Base-by-base conservation (phyloP, 2,888 invertebrate genomes). In the Leucania comma region DNA sequence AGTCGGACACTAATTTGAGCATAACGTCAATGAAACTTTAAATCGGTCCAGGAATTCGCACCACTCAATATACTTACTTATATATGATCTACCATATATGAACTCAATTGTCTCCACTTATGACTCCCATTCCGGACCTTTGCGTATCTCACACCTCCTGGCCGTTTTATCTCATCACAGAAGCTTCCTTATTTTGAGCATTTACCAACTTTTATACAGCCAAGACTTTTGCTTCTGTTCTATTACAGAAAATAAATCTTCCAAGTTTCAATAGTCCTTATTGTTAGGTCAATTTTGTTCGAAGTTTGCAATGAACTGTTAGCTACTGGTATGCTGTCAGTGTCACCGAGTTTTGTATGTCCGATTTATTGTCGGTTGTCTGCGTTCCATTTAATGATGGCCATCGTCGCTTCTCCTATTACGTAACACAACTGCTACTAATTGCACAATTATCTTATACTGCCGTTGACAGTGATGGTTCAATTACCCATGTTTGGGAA, bases 371-470 rank as follows among this genome's bases (percentile, higher is more conserved):
- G 35, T 58, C n/a, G 26, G 57, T 66, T 32, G 61, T 60, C 51
- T 60, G 54, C 12, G 22, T 29, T 12, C 50, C 26, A 53, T 24
- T 78, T 59, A 67, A 62, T 59, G 73, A 80, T 77, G 82, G 48
- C 57, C 63, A 76, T 79, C 69, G 63, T 76, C 63, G 68, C 70
- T 72, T 64, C 82, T 75, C 70, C 67, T 72, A 83, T 88, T 86
- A 87, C 85, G 86, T 82, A 85, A 84, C 68, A 76, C 66, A 75
- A 78, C 83, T 78, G 81, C 78, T 85, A 75, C 83, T 88, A 89
- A 89, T 88, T 87, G 86, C 76, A 79, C 88, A 88, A 88, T 90
- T 88, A 88, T 86, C 86, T 87, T 86, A 82, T 86, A 87, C 86
- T 86, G 79, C 77, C 84, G 83, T 85, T 83, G 86, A 86, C 86